A percentile compares a stretch with the other conserved stretches of the same genome.
phyloP scores from a whole-genome alignment of 1,140 invertebrate species.

The Drosophila subobscura region DNA sequence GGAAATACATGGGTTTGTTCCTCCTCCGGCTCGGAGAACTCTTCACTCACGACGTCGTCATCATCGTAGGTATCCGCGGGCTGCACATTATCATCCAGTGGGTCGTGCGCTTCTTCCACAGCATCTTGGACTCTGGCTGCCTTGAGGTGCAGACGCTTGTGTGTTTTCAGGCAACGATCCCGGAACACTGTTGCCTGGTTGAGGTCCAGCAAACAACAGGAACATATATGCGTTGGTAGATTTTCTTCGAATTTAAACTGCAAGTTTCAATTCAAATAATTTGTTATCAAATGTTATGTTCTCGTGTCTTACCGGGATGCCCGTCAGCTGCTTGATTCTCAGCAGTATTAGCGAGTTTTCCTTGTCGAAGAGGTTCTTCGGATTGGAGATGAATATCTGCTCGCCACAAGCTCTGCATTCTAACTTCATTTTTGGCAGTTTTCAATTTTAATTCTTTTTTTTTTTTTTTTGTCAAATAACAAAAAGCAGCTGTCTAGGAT shows the following conservation, averaged over 20 bases:
- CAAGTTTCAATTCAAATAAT: background rate
- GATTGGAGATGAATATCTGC: slow-evolving; percentile 44
- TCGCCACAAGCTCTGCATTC: slow-evolving; percentile 57
- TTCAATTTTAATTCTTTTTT: background rate
- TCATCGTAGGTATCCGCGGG: no score
- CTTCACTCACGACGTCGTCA: background rate
- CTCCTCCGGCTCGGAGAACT: background rate
- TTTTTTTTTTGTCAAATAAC: background rate
- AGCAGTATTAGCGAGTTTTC: slow-evolving; percentile 32
- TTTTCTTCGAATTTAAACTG: slow-evolving; percentile 21
- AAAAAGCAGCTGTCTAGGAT: background rate
- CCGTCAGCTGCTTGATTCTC: slow-evolving; percentile 50
- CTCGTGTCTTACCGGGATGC: slow-evolving; percentile 35
- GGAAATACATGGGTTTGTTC: background rate
- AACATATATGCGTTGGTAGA: slow-evolving; percentile 62
- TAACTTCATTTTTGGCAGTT: slow-evolving; percentile 15
- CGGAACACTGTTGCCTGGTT: slow-evolving; percentile 57
- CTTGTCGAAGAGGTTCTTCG: slow-evolving; percentile 55
- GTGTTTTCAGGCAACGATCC: slow-evolving; percentile 47
- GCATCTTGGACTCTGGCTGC: background rate
- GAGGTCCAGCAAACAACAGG: slow-evolving; percentile 60
- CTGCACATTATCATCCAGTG: background rate
- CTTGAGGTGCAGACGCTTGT: slow-evolving; percentile 11
- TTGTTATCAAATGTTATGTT: background rate
- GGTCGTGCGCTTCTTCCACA: background rate